These are phyloP conservation scores for Sciurus niger DNA, from an alignment of 2,113 vertebrate species.

Conservation along the genomic window DNA sequence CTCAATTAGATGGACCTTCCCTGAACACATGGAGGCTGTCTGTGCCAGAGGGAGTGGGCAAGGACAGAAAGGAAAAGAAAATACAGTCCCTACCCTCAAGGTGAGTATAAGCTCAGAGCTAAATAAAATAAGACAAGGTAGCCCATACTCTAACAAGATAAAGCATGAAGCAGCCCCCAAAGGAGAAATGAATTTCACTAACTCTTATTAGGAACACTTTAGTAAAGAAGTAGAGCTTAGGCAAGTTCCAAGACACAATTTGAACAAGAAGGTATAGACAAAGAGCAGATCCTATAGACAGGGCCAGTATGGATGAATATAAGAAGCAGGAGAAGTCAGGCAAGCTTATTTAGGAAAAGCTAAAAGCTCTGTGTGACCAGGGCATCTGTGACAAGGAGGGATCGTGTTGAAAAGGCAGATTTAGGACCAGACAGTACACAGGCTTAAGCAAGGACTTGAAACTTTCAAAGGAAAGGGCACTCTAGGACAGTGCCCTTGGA, in stretches of 20 bases:
- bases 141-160: not conserved
- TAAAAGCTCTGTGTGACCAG: not conserved
- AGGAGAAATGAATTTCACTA: not conserved
- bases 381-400: not conserved
- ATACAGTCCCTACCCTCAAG: not conserved
- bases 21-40: not conserved
- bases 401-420: not conserved
- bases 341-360: not conserved
- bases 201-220: not conserved
- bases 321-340: not conserved
- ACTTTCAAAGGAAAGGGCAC: not conserved
- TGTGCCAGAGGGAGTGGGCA: not conserved
- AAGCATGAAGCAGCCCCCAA: not conserved
- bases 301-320: not conserved
- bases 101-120: not conserved
- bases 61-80: not conserved
- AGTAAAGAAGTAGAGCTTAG: not conserved
- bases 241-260: not conserved
- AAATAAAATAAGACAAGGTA: constrained; percentile 35
- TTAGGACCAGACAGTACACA: not conserved
- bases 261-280: not conserved
- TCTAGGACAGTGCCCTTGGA: not conserved
- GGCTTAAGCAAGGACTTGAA: not conserved
- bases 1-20: not conserved
- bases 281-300: not conserved